phyloP scores from a whole-genome alignment of 2,888 invertebrate species.

The Hirtodrosophila confusa region DNA sequence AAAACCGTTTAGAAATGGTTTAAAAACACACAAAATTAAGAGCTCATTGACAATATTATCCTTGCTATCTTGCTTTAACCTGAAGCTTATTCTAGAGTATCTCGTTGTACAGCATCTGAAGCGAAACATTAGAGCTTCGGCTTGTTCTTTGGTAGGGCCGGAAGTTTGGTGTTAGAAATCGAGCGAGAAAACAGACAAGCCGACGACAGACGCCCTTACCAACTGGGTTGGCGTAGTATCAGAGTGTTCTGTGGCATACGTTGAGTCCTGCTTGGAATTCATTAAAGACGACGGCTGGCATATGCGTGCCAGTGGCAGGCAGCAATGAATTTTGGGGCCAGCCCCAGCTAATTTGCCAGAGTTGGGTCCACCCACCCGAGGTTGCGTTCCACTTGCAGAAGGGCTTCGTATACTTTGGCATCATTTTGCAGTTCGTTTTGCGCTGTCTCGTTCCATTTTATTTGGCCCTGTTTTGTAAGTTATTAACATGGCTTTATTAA shows the following conservation, averaged over 20 bases:
- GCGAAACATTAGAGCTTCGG: background rate
- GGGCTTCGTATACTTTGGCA: background rate
- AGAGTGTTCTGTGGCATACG: slow-evolving; percentile 23
- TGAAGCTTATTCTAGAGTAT: slow-evolving; percentile 6
- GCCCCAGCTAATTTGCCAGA: slow-evolving; percentile 46
- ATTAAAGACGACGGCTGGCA: slow-evolving; percentile 46
- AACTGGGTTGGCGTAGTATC: slow-evolving; percentile 1
- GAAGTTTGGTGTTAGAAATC: slow-evolving; percentile 78
- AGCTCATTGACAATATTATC: no score
- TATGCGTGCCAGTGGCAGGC: slow-evolving; percentile 54
- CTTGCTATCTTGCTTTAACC: no score
- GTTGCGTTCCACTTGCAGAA: no score
- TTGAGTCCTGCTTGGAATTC: slow-evolving; percentile 41
- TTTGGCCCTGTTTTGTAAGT: slow-evolving; percentile 55
- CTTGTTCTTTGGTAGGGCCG: slow-evolving; percentile 29
- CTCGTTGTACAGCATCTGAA: slow-evolving; percentile 1
- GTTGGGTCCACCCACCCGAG: slow-evolving; percentile 17
- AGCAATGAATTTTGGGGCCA: slow-evolving; percentile 47
- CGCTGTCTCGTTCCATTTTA: slow-evolving; percentile 11
- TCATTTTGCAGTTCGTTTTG: slow-evolving; percentile 20
- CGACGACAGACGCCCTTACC: slow-evolving; percentile 46
- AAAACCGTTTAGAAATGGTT: no score
- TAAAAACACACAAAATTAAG: no score
- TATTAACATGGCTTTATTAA: slow-evolving; percentile 80
- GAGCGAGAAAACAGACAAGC: slow-evolving; percentile 58